A percentile compares a stretch with the other conserved stretches of the same genome.
phyloP scores from a whole-genome alignment of 30 jellyfish, hydroid and myxozoan genomes.

The Catostylus mosaicus region DNA sequence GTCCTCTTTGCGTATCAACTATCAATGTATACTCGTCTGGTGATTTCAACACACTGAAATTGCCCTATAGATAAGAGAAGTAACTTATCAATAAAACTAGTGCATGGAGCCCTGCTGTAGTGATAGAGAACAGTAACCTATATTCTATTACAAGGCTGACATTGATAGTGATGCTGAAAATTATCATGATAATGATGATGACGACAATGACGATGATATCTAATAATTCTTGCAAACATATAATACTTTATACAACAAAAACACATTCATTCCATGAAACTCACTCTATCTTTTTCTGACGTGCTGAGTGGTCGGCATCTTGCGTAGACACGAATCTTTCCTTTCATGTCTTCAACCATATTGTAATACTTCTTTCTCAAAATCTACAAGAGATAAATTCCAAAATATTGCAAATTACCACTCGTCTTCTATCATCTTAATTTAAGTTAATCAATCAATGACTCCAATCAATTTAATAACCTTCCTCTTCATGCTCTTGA shows the following conservation, averaged over 20 bases:
- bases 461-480: too few species aligned
- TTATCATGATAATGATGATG: too few species aligned
- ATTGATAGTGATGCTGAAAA: too few species aligned
- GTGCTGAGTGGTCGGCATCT: constrained; percentile 94
- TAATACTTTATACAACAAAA: too few species aligned
- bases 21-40: constrained; percentile 89
- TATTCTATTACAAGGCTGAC: too few species aligned
- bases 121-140: too few species aligned
- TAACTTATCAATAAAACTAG: neutral
- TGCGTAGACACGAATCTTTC: constrained; percentile 96
- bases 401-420: neutral
- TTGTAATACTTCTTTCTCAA: constrained; percentile 91
- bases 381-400: constrained; percentile 38
- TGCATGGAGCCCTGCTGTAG: too few species aligned
- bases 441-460: too few species aligned
- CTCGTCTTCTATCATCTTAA: too few species aligned
- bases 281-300: constrained; percentile 87
- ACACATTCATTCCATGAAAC: constrained; percentile 1
- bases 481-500: too few species aligned
- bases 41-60: constrained; percentile 75
- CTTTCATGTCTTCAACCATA: constrained; percentile 98
- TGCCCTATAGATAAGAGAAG: constrained; percentile 68
- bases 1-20: constrained; percentile 92
- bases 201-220: too few species aligned
- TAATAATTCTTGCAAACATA: too few species aligned